Evolutionary conservation across 2,888 invertebrate species (phyloP).

Genomic region (Acronicta alni): DNA sequence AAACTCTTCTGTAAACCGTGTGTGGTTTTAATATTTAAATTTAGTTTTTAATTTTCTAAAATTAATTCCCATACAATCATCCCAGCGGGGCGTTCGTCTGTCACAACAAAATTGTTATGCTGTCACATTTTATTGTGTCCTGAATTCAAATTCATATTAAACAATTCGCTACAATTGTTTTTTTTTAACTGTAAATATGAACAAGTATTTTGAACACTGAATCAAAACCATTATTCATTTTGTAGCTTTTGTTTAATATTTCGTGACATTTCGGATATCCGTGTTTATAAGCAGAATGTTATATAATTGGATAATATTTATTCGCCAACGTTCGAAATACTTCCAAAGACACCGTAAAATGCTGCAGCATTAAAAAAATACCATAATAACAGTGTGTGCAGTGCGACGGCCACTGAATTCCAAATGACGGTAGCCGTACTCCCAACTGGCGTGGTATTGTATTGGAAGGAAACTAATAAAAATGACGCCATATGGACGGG

Average conservation of each 20-base stretch:
- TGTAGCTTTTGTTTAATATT: no score
- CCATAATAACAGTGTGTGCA: slow-evolving; percentile 45
- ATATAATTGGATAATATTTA: background rate
- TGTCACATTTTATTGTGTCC: background rate
- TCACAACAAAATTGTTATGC: background rate
- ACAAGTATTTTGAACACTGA: background rate
- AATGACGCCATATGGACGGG: slow-evolving; percentile 66
- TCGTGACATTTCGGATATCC: no score
- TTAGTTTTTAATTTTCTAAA: background rate
- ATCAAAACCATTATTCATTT: background rate
- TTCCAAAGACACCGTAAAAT: slow-evolving; percentile 24
- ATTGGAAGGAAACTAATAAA: slow-evolving; percentile 67
- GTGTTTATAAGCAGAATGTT: no score
- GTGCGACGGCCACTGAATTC: slow-evolving; percentile 43
- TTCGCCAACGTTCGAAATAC: background rate
- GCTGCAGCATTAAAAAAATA: slow-evolving; percentile 41
- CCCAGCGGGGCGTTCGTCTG: background rate
- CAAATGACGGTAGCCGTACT: slow-evolving; percentile 42
- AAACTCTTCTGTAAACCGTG: background rate
- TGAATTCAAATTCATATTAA: background rate
- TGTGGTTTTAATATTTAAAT: background rate
- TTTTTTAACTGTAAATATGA: background rate
- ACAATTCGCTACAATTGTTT: background rate
- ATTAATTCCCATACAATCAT: no score
- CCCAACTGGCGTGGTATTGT: slow-evolving; percentile 27